Percentiles rank a stretch among this genome's conserved stretches.
phyloP scores from a whole-genome alignment of 2,888 invertebrate species.

The Ferrisia virgata region DNA sequence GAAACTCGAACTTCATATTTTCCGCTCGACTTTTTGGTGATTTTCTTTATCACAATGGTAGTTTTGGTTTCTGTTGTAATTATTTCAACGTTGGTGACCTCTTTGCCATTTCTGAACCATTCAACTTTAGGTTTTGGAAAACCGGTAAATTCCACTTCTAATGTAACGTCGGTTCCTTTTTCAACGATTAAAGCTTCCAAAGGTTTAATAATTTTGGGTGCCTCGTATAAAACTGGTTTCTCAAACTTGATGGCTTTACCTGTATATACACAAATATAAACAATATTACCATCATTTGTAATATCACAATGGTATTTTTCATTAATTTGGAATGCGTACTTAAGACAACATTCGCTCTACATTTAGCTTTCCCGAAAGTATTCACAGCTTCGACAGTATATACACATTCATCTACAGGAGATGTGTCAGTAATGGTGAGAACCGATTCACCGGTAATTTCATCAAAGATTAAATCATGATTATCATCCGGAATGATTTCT shows the following conservation, averaged over 20 bases:
- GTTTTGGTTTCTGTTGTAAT: slow-evolving; percentile 66
- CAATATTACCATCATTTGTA: neutral
- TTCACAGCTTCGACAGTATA: slow-evolving; percentile 71
- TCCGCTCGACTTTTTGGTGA: slow-evolving; percentile 73
- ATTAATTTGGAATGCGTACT: slow-evolving; percentile 53
- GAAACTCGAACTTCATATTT: slow-evolving; percentile 84
- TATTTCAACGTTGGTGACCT: slow-evolving; percentile 65
- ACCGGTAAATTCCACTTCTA: slow-evolving; percentile 72
- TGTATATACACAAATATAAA: slow-evolving; percentile 32
- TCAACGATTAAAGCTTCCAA: slow-evolving; percentile 71
- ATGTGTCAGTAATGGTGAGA: slow-evolving; percentile 64
- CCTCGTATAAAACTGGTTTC: slow-evolving; percentile 55
- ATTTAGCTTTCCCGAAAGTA: slow-evolving; percentile 69
- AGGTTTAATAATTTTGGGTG: slow-evolving; percentile 74
- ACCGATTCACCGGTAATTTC: slow-evolving; percentile 64
- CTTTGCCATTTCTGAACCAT: slow-evolving; percentile 82
- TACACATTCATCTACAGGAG: slow-evolving; percentile 64
- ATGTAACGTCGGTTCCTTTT: slow-evolving; percentile 65
- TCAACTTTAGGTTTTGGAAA: slow-evolving; percentile 68
- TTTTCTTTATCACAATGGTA: slow-evolving; percentile 64
- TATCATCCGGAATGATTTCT: slow-evolving; percentile 61
- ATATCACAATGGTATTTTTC: neutral
- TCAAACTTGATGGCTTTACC: slow-evolving; percentile 54
- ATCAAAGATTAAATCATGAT: slow-evolving; percentile 60
- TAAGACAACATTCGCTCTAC: slow-evolving; percentile 68